These are phyloP conservation scores for Nomada ruficornis DNA, from an alignment of 2,888 invertebrate genomes.

Conservation along the genomic window DNA sequence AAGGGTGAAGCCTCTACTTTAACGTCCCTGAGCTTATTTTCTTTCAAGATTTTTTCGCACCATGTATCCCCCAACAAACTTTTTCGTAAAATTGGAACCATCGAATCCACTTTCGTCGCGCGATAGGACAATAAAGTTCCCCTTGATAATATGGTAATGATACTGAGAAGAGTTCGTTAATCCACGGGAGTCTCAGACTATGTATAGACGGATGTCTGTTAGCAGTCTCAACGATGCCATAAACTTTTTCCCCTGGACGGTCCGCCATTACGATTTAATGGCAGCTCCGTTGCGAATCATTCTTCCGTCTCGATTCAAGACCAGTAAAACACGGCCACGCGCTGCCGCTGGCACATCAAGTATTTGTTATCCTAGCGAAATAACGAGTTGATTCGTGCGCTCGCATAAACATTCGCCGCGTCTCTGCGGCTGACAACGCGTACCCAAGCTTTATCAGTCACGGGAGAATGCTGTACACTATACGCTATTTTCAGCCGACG, in stretches of 20 bases:
- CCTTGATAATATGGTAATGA: slow-evolving; percentile 6
- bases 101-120: background rate
- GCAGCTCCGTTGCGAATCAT: slow-evolving; percentile 36
- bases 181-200: background rate
- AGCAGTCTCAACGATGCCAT: slow-evolving; percentile 24
- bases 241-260: slow-evolving; percentile 23
- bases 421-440: slow-evolving; percentile 56
- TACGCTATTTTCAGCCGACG: slow-evolving; percentile 12
- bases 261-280: slow-evolving; percentile 44
- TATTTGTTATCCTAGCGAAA: slow-evolving; percentile 63
- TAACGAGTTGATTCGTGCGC: slow-evolving; percentile 49
- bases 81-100: background rate
- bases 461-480: background rate
- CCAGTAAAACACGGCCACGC: slow-evolving; percentile 40
- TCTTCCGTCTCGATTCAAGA: slow-evolving; percentile 45
- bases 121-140: background rate
- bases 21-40: too few relatives aligned
- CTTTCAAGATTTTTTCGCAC: too few relatives aligned
- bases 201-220: background rate
- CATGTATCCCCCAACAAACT: background rate
- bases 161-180: slow-evolving; percentile 1
- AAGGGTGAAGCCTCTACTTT: too few relatives aligned
- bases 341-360: slow-evolving; percentile 54
- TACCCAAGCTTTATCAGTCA: slow-evolving; percentile 38
- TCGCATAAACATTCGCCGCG: slow-evolving; percentile 39